Percentiles rank a stretch among this genome's conserved stretches.
Evolutionary conservation across 30 jellyfish, hydroid and myxozoan genomes (phyloP).

Genomic region (Phacellophora camtschatica): DNA sequence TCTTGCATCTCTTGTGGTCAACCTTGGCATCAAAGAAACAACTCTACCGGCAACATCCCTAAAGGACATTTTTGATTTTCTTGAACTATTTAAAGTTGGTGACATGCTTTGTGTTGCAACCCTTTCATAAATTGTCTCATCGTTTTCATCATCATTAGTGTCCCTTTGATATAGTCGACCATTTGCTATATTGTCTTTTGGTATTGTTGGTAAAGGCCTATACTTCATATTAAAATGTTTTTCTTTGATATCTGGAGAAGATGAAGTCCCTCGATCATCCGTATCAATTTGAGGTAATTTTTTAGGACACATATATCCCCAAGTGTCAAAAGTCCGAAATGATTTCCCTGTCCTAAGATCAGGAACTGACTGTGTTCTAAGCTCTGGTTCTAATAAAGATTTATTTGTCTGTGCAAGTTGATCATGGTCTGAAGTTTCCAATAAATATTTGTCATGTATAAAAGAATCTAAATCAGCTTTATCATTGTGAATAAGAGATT

Average conservation of each 20-base stretch:
- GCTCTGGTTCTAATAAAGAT: not conserved
- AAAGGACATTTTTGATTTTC: conserved; percentile 58
- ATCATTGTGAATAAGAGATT: not conserved
- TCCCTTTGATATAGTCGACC: not conserved
- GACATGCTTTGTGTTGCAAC: conserved; percentile 7
- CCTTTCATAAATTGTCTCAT: conserved; percentile 21
- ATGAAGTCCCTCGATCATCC: not conserved
- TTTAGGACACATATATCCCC: conserved; percentile 51
- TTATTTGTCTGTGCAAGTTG: conserved; percentile 2
- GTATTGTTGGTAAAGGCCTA: conserved; percentile 90
- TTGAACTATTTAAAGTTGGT: not conserved
- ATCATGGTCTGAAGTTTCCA: conserved; percentile 12
- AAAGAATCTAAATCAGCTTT: not conserved
- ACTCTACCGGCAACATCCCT: conserved; percentile 82
- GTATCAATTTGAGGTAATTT: not conserved
- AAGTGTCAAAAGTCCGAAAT: conserved; percentile 40
- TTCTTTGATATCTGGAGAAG: conserved; percentile 41
- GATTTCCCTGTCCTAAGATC: conserved; percentile 29
- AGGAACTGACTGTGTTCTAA: conserved; percentile 72
- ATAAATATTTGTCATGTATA: not conserved
- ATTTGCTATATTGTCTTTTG: conserved; percentile 21
- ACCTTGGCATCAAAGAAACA: conserved; percentile 83
- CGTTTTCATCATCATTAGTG: not conserved
- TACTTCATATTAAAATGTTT: conserved; percentile 22
- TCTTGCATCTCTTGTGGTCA: conserved; percentile 91